These are phyloP conservation scores for Cancer borealis DNA, from an alignment of 2,888 invertebrate species.

Conservation along the genomic window DNA sequence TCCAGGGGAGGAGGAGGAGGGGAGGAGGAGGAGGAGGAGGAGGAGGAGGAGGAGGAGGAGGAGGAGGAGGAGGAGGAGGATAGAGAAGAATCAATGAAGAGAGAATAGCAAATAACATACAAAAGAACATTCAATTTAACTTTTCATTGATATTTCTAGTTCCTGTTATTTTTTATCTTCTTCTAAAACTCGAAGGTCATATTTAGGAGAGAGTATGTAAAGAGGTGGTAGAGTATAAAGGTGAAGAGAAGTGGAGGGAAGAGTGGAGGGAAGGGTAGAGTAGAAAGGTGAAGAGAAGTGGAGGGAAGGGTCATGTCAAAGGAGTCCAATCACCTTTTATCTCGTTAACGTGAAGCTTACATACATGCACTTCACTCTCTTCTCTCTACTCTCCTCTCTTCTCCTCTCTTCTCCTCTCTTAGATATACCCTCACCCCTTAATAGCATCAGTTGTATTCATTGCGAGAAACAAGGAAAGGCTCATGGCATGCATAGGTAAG, in stretches of 20 bases:
- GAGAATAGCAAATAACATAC: too few relatives aligned
- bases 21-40: too few relatives aligned
- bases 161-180: too few relatives aligned
- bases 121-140: too few relatives aligned
- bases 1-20: too few relatives aligned
- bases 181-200: too few relatives aligned
- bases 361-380: background rate
- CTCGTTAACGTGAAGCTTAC: background rate
- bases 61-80: background rate
- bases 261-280: background rate
- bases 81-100: too few relatives aligned
- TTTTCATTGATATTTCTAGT: too few relatives aligned
- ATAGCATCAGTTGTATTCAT: background rate
- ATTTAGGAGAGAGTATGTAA: too few relatives aligned
- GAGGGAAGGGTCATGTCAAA: background rate
- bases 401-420: background rate
- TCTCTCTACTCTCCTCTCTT: background rate
- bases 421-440: background rate
- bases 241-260: too few relatives aligned
- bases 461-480: background rate
- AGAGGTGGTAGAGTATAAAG: too few relatives aligned
- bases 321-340: background rate
- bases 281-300: too few relatives aligned
- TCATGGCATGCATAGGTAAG: background rate
- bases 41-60: background rate